phyloP scores from a whole-genome alignment of 2,888 invertebrate species.

The Pantelozetes paolii region DNA sequence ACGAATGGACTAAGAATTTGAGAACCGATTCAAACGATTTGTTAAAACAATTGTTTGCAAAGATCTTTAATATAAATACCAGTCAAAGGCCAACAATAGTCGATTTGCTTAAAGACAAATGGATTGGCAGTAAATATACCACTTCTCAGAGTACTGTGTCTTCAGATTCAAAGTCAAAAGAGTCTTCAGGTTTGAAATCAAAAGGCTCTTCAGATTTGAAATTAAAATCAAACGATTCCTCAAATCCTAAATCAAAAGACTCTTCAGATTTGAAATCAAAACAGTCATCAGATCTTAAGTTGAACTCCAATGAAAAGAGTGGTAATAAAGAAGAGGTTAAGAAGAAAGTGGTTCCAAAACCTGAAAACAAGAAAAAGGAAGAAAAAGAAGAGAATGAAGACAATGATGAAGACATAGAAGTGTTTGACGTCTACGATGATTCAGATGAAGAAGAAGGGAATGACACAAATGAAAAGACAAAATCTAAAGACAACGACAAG shows the following conservation, averaged over 20 bases:
- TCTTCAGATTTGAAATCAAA: no score
- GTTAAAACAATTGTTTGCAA: not conserved
- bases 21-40: not conserved
- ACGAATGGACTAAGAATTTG: not conserved
- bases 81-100: not conserved
- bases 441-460: not conserved
- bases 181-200: no score
- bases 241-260: not conserved
- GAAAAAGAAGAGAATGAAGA: not conserved
- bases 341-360: not conserved
- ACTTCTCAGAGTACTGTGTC: not conserved
- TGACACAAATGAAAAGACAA: not conserved
- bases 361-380: no score
- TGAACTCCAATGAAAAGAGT: not conserved
- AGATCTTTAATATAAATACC: not conserved
- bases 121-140: not conserved
- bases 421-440: not conserved
- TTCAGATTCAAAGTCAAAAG: not conserved
- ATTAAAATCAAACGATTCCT: not conserved
- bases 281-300: not conserved
- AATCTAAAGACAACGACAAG: not conserved
- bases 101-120: slow-evolving; percentile 7
- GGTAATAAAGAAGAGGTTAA: not conserved
- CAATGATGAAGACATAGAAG: not conserved
- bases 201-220: not conserved